Percentiles rank a stretch among this genome's conserved stretches.
phyloP scores from a whole-genome alignment of 2,113 vertebrate genomes.

The Merops nubicus region DNA sequence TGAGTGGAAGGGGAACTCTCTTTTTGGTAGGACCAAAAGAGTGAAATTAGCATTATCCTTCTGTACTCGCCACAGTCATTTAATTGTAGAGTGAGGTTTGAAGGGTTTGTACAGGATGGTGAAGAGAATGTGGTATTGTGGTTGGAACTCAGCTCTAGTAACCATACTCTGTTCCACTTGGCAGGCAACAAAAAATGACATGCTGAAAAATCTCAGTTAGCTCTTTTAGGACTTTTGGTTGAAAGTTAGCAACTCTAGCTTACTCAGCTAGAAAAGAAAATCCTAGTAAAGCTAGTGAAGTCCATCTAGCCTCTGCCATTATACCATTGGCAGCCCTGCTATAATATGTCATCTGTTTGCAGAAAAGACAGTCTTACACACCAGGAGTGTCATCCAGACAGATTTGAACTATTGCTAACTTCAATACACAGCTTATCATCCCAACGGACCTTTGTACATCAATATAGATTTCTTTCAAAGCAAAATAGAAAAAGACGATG shows the following conservation, averaged over 20 bases:
- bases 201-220: not conserved
- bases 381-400: too few species aligned
- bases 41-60: not conserved
- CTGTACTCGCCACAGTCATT: too few species aligned
- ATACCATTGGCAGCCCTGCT: not conserved
- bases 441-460: not conserved
- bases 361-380: not conserved
- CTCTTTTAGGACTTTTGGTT: not conserved
- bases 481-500: not conserved
- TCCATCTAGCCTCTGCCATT: not conserved
- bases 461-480: not conserved
- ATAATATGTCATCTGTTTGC: not conserved
- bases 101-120: not conserved
- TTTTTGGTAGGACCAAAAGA: not conserved
- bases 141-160: not conserved
- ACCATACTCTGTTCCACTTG: fast-evolving
- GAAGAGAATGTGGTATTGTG: not conserved
- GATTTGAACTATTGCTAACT: not conserved
- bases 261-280: not conserved
- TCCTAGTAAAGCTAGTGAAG: not conserved
- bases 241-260: not conserved
- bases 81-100: too few species aligned
- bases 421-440: not conserved
- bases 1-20: not conserved
- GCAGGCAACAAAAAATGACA: not conserved